Conservation (phyloP, 2,888 invertebrate species). For the Nymphalis polychloros region DNA sequence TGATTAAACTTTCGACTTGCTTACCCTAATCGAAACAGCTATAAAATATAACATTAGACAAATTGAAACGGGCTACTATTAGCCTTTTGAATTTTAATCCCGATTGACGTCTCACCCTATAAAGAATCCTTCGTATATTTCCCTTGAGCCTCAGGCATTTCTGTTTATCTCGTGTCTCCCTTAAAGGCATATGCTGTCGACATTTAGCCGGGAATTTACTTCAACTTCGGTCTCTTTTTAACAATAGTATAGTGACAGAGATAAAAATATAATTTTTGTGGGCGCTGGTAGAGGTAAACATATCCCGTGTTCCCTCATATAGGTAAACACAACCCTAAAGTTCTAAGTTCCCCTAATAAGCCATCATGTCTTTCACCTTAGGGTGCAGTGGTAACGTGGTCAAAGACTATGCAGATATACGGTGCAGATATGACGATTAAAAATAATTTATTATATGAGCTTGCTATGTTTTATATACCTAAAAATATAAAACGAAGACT, state of each 20-base stretch:
- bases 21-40: constrained; percentile 12
- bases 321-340: constrained; percentile 75
- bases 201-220: constrained; percentile 51
- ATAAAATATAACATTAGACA: constrained; percentile 53
- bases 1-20: constrained; percentile 12
- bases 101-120: constrained; percentile 69
- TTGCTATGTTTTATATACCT: too few species aligned
- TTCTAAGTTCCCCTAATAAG: constrained; percentile 80
- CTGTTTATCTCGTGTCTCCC: constrained; percentile 52
- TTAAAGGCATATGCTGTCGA: constrained; percentile 52
- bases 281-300: constrained; percentile 64
- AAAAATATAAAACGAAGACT: too few species aligned
- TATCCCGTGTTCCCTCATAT: constrained; percentile 67
- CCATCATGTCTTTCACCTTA: constrained; percentile 74
- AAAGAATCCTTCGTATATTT: constrained; percentile 64
- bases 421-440: background rate
- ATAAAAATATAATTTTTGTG: constrained; percentile 50
- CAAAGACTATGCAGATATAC: constrained; percentile 56
- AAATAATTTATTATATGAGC: too few species aligned
- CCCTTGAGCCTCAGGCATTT: constrained; percentile 67
- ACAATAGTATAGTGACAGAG: constrained; percentile 44
- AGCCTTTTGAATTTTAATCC: constrained; percentile 68
- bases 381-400: constrained; percentile 55
- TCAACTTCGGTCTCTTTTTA: constrained; percentile 50
- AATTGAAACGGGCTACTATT: constrained; percentile 62